Evolutionary conservation across 92 coral and sea anemone species (phyloP), one percentile per base, ranked within the genome.

Genomic region (Isaurus tuberculatus): DNA sequence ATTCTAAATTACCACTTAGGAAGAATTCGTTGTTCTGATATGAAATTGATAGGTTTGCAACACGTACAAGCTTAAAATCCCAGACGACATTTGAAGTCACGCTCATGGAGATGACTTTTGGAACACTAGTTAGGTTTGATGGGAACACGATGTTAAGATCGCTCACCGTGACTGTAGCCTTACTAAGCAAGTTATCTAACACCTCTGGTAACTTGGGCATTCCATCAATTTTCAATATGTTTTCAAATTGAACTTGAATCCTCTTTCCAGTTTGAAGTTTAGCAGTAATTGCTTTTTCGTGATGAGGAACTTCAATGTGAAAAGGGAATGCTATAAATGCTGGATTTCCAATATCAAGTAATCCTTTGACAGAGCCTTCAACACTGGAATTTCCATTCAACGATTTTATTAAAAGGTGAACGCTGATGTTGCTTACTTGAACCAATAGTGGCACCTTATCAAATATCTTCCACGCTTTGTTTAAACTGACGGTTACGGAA

Each of bases 231-330:
- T 82, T 81, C 20, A 51, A 49, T 3, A 90, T 42, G n/a, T 60
- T 73, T 26, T 16, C 70, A 61, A 90, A 81, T 31, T 64, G 27
- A 31, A 71, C 63, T 8, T 25, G 53, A 23, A 90, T 37, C 43
- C 17, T 34, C 28, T 86, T 86, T 23, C 43, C 78, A 14, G 89
- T 26, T 73, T 90, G 90, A 65, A 90, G 90, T 42, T 73, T 55
- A 36, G 86, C 30, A 20, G 79, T 16, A 32, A 90, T 0, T 3
- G 79, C 9, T 22, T 20, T 40, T 20, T 51, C 65, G 4, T 69
- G 31, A 33, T 67, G 34, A 9, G 93, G 93, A 34, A 90, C 72
- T 15, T 77, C 57, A 65, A 87, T 61, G 6, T 28, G 49, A 48
- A 90, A 90, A 0, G 90, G 91, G 64, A 81, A 87, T 27, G 70